Percentiles rank a stretch among this genome's conserved stretches.
Conservation (phyloP, 37 sponge, comb jelly and placozoan species). For the Axinella damicornis region DNA sequence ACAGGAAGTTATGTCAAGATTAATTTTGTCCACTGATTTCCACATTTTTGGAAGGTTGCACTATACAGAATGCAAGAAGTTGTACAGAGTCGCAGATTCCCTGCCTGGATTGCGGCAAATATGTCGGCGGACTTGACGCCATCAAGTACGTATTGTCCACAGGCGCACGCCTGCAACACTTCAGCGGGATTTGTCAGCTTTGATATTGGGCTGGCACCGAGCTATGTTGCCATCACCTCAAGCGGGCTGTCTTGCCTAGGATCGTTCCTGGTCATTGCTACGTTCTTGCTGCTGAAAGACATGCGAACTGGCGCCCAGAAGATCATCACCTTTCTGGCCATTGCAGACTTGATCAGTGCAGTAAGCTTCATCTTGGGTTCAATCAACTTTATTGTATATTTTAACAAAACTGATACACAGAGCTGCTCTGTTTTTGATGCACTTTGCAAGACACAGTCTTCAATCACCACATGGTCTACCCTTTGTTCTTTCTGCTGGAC, state of each 20-base stretch:
- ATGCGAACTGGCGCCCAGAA: conserved; percentile 57
- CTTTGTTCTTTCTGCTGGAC: conserved; percentile 81
- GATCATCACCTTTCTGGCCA: conserved; percentile 62
- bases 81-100: too few species aligned
- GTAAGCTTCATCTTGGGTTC: conserved; percentile 64
- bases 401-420: neutral
- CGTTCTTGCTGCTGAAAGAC: conserved; percentile 48
- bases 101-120: too few species aligned
- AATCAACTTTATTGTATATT: conserved; percentile 23
- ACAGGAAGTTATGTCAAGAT: too few species aligned
- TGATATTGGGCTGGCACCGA: conserved; percentile 11
- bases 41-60: too few species aligned
- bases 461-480: conserved; percentile 69
- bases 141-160: too few species aligned
- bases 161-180: too few species aligned
- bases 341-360: conserved; percentile 76
- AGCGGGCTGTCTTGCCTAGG: conserved; percentile 56
- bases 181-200: neutral
- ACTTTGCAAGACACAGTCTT: conserved; percentile 60
- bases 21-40: too few species aligned
- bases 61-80: too few species aligned
- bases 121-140: too few species aligned
- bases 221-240: conserved; percentile 42
- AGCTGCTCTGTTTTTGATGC: neutral
- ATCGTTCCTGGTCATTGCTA: conserved; percentile 46